Evolutionary conservation across 2,113 vertebrate genomes (phyloP).

Genomic region (Protobothrops mucrosquamatus): DNA sequence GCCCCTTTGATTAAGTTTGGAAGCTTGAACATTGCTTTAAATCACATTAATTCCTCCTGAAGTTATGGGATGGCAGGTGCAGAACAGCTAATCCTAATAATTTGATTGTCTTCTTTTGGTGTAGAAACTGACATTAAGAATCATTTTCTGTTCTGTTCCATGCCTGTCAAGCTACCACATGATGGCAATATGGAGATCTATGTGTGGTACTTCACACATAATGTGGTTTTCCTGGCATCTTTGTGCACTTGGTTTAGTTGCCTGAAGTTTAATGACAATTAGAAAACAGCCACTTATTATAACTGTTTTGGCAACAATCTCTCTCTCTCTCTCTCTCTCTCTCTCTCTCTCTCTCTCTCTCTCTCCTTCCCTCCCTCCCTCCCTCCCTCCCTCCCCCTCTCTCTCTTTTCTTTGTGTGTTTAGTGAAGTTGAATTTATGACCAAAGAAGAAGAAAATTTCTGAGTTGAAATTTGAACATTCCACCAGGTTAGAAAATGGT

Average conservation of each 20-base stretch:
- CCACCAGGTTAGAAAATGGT: neutral
- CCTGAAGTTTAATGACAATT: rapidly evolving
- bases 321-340: rapidly evolving
- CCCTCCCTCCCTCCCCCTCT: too few species aligned
- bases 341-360: neutral
- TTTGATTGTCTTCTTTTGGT: neutral
- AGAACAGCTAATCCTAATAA: neutral
- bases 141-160: neutral
- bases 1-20: slow-evolving; percentile 19
- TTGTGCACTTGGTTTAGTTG: neutral
- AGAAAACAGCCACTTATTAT: rapidly evolving
- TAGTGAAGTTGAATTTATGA: neutral
- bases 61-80: neutral
- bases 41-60: slow-evolving; percentile 18
- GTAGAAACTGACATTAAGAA: neutral
- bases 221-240: neutral
- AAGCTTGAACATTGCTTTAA: slow-evolving; percentile 14
- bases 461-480: neutral
- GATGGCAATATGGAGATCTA: rapidly evolving
- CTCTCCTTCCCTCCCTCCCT: too few species aligned
- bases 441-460: neutral
- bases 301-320: rapidly evolving
- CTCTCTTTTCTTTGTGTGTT: neutral
- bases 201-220: rapidly evolving
- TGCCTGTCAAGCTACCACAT: neutral